Conservation (phyloP, 2,888 invertebrate genomes). For the Drosophila mayaguana region DNA sequence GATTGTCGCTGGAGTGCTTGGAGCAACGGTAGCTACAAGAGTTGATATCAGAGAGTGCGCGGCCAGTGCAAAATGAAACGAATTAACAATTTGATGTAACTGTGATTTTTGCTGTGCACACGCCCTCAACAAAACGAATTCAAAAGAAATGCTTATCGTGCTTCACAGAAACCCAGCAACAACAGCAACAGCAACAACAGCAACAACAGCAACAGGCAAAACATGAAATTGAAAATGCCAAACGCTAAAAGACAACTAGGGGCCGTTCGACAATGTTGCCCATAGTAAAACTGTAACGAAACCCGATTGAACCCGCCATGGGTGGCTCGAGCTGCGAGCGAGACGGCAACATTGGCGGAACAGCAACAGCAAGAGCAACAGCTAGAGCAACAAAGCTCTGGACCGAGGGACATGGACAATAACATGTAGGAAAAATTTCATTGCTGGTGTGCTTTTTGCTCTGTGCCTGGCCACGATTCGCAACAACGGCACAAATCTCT, state of each 20-base stretch:
- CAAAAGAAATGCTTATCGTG: constrained; percentile 81
- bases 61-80: constrained; percentile 80
- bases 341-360: constrained; percentile 53
- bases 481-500: constrained; percentile 63
- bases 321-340: constrained; percentile 67
- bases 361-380: constrained; percentile 38
- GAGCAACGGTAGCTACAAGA: constrained; percentile 72
- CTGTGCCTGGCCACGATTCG: constrained; percentile 67
- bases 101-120: constrained; percentile 73
- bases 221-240: constrained; percentile 79
- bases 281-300: constrained; percentile 78
- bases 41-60: constrained; percentile 50
- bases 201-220: constrained; percentile 50
- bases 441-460: constrained; percentile 76
- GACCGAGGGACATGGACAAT: constrained; percentile 71
- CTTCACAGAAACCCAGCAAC: constrained; percentile 75
- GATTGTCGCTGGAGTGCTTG: constrained; percentile 37
- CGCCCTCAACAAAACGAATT: constrained; percentile 80
- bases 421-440: constrained; percentile 79
- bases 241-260: constrained; percentile 79
- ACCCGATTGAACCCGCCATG: constrained; percentile 79
- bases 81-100: constrained; percentile 81
- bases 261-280: constrained; percentile 53
- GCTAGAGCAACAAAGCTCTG: constrained; percentile 28
- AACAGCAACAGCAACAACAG: constrained; percentile 35